These are phyloP conservation scores for Nyctibius bracteatus DNA, from an alignment of 2,113 vertebrate species.

Conservation along the genomic window DNA sequence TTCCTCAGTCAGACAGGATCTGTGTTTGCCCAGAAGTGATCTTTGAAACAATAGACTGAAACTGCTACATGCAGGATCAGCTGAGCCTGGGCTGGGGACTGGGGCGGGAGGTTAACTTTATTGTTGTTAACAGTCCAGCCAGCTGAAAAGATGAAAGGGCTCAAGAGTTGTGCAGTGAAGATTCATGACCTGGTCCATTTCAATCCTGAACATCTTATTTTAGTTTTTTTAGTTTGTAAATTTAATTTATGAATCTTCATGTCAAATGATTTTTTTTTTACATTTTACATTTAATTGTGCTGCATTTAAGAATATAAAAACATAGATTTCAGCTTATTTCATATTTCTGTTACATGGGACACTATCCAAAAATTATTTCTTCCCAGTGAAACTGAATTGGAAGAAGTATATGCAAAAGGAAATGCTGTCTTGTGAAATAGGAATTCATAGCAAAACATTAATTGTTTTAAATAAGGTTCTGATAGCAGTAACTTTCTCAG, in stretches of 20 bases:
- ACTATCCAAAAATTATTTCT: neutral
- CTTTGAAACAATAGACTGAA: neutral
- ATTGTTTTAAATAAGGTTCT: neutral
- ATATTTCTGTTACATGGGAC: neutral
- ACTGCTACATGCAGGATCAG: neutral
- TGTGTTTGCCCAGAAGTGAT: neutral
- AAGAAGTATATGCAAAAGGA: neutral
- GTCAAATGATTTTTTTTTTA: neutral
- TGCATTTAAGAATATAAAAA: neutral
- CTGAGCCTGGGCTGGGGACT: neutral
- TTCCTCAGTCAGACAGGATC: neutral
- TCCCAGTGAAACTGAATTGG: neutral
- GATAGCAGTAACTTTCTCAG: neutral
- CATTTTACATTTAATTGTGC: neutral
- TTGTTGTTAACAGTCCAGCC: neutral
- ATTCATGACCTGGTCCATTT: neutral
- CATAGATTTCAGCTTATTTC: neutral
- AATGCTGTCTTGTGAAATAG: neutral
- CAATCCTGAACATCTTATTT: neutral
- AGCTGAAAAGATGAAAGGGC: neutral
- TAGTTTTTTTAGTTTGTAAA: neutral
- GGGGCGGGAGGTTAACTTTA: neutral
- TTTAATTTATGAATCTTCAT: neutral
- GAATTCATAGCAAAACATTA: neutral
- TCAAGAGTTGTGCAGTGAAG: neutral